These are phyloP conservation scores for Xanthorhoe designata DNA, from an alignment of 2,888 invertebrate species.

Conservation along the genomic window DNA sequence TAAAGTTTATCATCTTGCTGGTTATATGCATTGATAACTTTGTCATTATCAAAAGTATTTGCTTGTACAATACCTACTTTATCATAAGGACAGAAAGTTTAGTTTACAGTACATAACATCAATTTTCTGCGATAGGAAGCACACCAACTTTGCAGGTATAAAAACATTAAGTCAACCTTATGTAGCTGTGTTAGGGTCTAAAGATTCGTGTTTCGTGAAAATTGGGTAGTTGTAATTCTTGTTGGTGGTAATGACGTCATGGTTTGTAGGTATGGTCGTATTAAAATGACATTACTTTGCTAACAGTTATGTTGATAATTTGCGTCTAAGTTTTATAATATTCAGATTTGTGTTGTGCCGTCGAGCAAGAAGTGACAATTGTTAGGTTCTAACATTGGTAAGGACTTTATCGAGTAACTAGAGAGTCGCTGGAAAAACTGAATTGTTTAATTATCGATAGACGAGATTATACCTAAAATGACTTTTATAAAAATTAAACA, in stretches of 20 bases:
- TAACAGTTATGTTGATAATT: constrained; percentile 72
- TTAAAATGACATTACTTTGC: constrained; percentile 83
- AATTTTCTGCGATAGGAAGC: constrained; percentile 47
- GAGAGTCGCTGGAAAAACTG: neutral
- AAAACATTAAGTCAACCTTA: constrained; percentile 48
- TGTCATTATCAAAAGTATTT: constrained; percentile 24
- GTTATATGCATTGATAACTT: constrained; percentile 30
- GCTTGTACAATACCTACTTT: constrained; percentile 58
- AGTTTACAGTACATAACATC: constrained; percentile 56
- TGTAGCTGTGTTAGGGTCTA: neutral
- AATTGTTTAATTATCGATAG: no score
- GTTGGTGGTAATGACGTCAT: constrained; percentile 79
- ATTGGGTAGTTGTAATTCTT: constrained; percentile 25
- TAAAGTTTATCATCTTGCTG: constrained; percentile 33
- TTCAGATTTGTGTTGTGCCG: constrained; percentile 49
- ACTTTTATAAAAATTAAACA: no score
- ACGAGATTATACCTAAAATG: no score
- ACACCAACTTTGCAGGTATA: constrained; percentile 15
- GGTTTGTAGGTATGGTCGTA: constrained; percentile 68
- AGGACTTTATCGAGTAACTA: neutral
- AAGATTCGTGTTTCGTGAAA: neutral
- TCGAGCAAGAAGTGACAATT: constrained; percentile 19
- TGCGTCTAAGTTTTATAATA: constrained; percentile 63
- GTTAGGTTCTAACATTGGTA: neutral
- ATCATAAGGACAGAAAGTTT: constrained; percentile 53